A percentile compares a stretch with the other conserved stretches of the same genome.
Conservation (phyloP, 2,113 vertebrate species). For the Marcusenius ussheri region DNA sequence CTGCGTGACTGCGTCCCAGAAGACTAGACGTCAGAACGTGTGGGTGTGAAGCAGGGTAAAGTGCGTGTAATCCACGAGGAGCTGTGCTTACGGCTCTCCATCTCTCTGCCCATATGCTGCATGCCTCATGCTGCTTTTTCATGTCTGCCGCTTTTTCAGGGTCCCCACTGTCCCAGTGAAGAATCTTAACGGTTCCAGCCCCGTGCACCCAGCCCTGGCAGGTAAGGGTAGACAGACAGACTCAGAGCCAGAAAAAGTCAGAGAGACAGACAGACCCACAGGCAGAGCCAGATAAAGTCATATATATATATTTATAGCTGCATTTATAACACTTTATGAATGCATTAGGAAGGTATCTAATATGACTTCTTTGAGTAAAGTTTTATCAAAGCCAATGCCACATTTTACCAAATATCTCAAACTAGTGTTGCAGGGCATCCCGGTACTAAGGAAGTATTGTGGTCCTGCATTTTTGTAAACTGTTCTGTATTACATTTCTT, state of each 20-base stretch:
- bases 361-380: too few species aligned
- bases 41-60: neutral
- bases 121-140: neutral
- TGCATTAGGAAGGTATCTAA: too few species aligned
- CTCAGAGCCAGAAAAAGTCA: neutral
- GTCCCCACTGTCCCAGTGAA: slow-evolving; percentile 90
- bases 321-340: too few species aligned
- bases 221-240: slow-evolving; percentile 54
- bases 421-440: too few species aligned
- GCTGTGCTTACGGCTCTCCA: neutral
- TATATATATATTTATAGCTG: too few species aligned
- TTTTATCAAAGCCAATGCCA: too few species aligned
- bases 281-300: neutral
- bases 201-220: slow-evolving; percentile 81
- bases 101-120: neutral
- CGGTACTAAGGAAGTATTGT: too few species aligned
- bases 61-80: neutral
- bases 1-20: neutral
- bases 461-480: too few species aligned
- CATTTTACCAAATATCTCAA: too few species aligned
- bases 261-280: neutral
- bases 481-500: too few species aligned
- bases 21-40: neutral
- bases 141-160: slow-evolving; percentile 47
- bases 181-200: slow-evolving; percentile 84